Base-by-base conservation (phyloP, 2,797 vertebrate species). In the Myotis findleyi region DNA sequence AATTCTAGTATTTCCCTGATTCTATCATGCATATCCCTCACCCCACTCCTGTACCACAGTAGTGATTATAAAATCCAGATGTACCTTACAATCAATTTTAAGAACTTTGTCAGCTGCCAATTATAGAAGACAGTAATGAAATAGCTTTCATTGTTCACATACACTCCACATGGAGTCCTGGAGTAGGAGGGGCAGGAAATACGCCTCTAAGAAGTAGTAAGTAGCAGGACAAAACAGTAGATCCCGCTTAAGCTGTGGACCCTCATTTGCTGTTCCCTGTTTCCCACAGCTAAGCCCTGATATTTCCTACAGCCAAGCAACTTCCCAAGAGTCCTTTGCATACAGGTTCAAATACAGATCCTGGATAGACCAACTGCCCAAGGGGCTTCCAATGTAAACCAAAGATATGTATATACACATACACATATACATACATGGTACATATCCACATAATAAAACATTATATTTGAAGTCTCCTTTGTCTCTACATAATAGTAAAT, bases 401-500 rank as follows among this genome's bases (percentile, higher is more conserved):
- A 53, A 83, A 86, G 27, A 13, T 30, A 62, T 30, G 30, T 59
- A 47, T 44, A 44, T 44, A 47, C 18, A 55, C 20, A 21, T 23
- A 33, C 5, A 9, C 51, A 44, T 44, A 47, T 7, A 55, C 20
- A 55, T 23, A 33, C 5, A 9, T 57, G 16, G 44, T 41, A 38
- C 21, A 75, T 12, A 84, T 18, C 68, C 38, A 73, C 44, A 71
- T 38, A 79, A 20, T 47, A 49, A 94, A 87, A 92, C 1, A 91
- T 69, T 53, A 75, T 55, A 84, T 30, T 64, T 64, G 7, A 91
- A 92, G 23, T 30, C 1, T 82, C 64, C 79, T 89, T 89, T 96
- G 57, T 96, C 41, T 81, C 87, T 66, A 30, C 81, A 53, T 4
- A 36, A 83, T 84, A 96, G 92, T 93, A 96, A 97, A 93, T 93